Evolutionary conservation across 2,113 vertebrate genomes (phyloP).

Genomic region (Phodopus roborovskii): DNA sequence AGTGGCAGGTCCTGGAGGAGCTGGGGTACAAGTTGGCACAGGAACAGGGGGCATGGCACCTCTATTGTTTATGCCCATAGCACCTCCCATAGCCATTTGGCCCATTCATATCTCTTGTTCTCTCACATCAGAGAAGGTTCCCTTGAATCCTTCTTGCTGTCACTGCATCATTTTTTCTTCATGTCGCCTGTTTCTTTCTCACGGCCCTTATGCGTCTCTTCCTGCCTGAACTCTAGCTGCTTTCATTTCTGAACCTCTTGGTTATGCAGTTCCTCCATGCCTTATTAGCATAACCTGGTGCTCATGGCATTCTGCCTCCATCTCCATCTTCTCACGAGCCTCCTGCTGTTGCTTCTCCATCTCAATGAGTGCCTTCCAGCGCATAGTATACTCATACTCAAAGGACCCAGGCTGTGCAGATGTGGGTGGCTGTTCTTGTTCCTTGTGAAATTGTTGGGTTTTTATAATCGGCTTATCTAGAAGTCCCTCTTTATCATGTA

Average conservation of each 20-base stretch:
- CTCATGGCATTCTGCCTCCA: constrained; percentile 97
- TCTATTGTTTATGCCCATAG: constrained; percentile 90
- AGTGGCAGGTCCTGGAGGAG: constrained; percentile 76
- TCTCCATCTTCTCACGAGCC: constrained; percentile 97
- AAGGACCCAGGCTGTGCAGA: constrained; percentile 98
- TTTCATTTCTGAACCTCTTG: constrained; percentile 99
- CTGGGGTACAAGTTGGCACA: constrained; percentile 87
- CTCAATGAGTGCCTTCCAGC: constrained; percentile 99
- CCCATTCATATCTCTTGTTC: constrained; percentile 90
- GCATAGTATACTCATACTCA: constrained; percentile 98
- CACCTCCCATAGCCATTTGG: constrained; percentile 90
- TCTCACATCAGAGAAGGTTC: constrained; percentile 71
- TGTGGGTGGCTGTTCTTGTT: constrained; percentile 95
- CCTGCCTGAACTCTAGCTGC: constrained; percentile 93
- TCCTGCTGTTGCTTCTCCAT: constrained; percentile 99
- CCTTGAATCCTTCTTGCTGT: too few species aligned
- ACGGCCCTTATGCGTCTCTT: too few species aligned
- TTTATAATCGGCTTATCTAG: constrained; percentile 96
- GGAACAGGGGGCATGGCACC: constrained; percentile 87
- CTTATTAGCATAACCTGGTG: constrained; percentile 99
- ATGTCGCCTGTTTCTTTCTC: too few species aligned
- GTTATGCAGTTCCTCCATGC: constrained; percentile 98
- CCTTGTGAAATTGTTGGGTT: constrained; percentile 97
- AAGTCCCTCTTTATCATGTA: constrained; percentile 96
- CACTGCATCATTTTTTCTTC: too few species aligned